These are phyloP conservation scores for Todiramphus saurophagus DNA, from an alignment of 2,113 vertebrate species.

Conservation along the genomic window DNA sequence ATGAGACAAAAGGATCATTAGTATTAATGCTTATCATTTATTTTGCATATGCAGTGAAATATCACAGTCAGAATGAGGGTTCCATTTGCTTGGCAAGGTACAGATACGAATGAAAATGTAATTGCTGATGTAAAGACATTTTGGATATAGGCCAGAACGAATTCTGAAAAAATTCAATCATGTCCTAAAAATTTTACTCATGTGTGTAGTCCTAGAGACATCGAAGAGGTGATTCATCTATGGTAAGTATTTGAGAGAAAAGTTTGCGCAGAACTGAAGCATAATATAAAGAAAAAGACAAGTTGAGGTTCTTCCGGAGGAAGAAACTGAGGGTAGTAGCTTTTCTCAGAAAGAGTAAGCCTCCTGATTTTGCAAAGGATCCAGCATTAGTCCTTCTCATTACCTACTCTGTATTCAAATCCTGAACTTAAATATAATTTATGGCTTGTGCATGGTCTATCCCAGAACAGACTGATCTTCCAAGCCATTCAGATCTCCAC, in stretches of 20 bases:
- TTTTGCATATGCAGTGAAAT: constrained; percentile 23
- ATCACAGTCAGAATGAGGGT: not conserved
- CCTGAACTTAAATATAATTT: not conserved
- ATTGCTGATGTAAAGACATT: constrained; percentile 14
- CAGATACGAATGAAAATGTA: constrained; percentile 9
- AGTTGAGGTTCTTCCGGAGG: not conserved
- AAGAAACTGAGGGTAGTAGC: not conserved
- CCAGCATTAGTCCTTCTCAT: not conserved
- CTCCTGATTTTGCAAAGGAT: not conserved
- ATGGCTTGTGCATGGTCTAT: not conserved
- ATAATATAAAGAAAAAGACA: not conserved
- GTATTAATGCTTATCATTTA: constrained; percentile 35
- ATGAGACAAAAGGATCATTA: constrained; percentile 44
- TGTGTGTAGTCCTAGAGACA: not conserved
- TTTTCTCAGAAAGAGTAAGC: not conserved
- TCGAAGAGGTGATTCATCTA: not conserved
- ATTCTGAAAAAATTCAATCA: not conserved
- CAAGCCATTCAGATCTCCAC: not conserved
- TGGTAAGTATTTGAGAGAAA: not conserved
- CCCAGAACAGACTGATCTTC: not conserved
- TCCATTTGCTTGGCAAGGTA: constrained; percentile 24
- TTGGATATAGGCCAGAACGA: constrained; percentile 4
- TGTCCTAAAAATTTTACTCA: not conserved
- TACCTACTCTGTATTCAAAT: not conserved
- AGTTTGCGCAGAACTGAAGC: not conserved